Base-by-base conservation (phyloP, 2,888 invertebrate species). In the Penaeus monodon region DNA sequence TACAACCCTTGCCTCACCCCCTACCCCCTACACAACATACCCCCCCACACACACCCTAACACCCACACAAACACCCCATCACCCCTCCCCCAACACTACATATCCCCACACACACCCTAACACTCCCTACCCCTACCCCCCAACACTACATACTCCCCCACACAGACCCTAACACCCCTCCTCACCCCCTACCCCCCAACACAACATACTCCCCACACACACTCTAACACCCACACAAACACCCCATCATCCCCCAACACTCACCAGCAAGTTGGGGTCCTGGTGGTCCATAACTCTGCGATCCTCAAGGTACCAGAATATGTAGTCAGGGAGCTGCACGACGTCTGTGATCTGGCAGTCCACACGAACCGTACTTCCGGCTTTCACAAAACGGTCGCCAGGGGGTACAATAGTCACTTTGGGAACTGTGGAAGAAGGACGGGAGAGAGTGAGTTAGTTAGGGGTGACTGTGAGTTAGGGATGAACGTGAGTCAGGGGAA, bases 301-400 rank as follows among this genome's bases (percentile, higher is more conserved):
- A 20, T 85, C 82, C 93, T 96, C 95, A 94, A 97, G 97, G 94
- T 97, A 97, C 97, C 97, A 98, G 94, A 97, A 97, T 92, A 97
- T 97, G 94, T 96, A 97, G 91, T 96, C 96, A 91, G 97, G 97
- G 92, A 96, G 96, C 93, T 97, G 97, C 91, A 97, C 94, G 91
- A 97, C 96, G 93, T 96, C 96, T 91, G 96, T 96, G 93, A 97
- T 97, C 91, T 97, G 95, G 94, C 97, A 98, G 93, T 96, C 96
- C 91, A 98, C 94, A 92, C 95, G 95, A 91, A 97, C 97, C 91
- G 95, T 95, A 93, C 97, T 97, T 92, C 97, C 97, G 90, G 96
- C 96, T 93, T 97, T 97, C 92, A 97, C 97, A 94, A 96, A 97
- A 92, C 97, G 95, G 93, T 97, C 97, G 86, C 96, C 94, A 93